Conservation (phyloP, 2,888 invertebrate species). For the Mimumesa dahlbomi region DNA sequence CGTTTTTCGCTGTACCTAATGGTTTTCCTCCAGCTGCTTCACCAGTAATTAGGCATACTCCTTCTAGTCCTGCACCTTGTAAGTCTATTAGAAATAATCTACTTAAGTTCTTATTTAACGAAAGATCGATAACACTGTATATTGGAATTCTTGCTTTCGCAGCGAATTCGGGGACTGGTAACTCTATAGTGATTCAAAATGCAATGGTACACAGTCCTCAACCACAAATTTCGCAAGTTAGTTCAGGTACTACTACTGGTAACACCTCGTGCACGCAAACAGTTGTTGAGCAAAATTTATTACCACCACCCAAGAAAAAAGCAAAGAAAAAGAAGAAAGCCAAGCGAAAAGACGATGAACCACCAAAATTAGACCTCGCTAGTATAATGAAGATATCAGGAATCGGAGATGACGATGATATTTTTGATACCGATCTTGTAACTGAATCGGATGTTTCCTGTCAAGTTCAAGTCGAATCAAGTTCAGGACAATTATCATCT, state of each 20-base stretch:
- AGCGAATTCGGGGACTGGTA: conserved; percentile 75
- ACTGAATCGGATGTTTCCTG: conserved; percentile 68
- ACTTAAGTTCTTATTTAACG: too few species aligned
- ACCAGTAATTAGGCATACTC: conserved; percentile 78
- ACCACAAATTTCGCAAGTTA: conserved; percentile 74
- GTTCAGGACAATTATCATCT: conserved; percentile 56
- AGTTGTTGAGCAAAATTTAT: conserved; percentile 76
- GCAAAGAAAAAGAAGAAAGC: conserved; percentile 83
- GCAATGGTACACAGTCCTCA: conserved; percentile 79
- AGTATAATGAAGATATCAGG: conserved; percentile 89
- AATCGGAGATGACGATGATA: conserved; percentile 86
- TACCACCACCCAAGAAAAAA: conserved; percentile 81
- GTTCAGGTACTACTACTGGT: conserved; percentile 62
- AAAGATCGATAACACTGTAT: conserved; percentile 5
- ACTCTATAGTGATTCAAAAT: conserved; percentile 78
- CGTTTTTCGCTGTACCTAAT: conserved; percentile 79
- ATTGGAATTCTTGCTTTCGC: conserved; percentile 36
- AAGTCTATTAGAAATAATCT: conserved; percentile 65
- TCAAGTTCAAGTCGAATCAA: conserved; percentile 65
- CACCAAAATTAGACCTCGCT: conserved; percentile 85
- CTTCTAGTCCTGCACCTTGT: conserved; percentile 79
- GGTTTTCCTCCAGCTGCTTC: conserved; percentile 77
- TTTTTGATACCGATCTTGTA: conserved; percentile 79
- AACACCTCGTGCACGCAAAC: conserved; percentile 69
- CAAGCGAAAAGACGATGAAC: conserved; percentile 81